Base-by-base conservation (phyloP, 2,113 vertebrate species). In the Helogale parvula region DNA sequence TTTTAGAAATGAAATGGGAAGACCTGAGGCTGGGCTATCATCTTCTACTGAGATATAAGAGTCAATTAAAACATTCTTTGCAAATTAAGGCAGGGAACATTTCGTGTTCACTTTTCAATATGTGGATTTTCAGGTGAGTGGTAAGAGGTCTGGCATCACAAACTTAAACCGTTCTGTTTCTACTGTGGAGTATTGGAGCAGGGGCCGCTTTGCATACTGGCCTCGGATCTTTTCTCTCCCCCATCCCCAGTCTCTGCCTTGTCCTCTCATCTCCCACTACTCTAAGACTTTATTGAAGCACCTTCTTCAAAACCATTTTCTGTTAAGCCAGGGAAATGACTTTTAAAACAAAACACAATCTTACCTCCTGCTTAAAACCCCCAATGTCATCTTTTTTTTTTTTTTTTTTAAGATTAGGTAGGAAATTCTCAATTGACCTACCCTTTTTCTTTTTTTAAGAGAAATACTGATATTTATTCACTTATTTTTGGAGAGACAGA, bases 381-480 rank as follows among this genome's bases (percentile, higher is more conserved):
- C 3, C 41, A 71, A 7, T 60, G 23, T 81, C 14, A 10, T 63
- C 23, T 38, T 74, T 25, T 27, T 41, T 74, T 72, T 29, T 69
- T 74, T 50, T 82, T 90, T 54, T 88, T 76, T 60, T 50, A 50
- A 41, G 71, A 80, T 79, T 45, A 93, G 63, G 33, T 57, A 38
- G 72, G 65, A 84, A 77, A 15, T n/a, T 87, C 29, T 84, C 41
- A 45, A 47, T 76, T 76, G 72, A 45, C 38, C 41, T 45, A 29
- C 13, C 15, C 13, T 21, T 60, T 72, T 35, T 74, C 27, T 74
- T 45, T 47, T 29, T 4, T 0, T 47, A 77, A 60, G 94, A 96
- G 97, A 97, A 98, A 98, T 96, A 98, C 94, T 90, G 95, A 35
- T 94, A 60, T 60, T 60, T 60, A 60, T 60, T 60, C 23, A 60